These are phyloP conservation scores for Serranus cabrilla DNA, from an alignment of 2,797 vertebrate species.

Conservation along the genomic window DNA sequence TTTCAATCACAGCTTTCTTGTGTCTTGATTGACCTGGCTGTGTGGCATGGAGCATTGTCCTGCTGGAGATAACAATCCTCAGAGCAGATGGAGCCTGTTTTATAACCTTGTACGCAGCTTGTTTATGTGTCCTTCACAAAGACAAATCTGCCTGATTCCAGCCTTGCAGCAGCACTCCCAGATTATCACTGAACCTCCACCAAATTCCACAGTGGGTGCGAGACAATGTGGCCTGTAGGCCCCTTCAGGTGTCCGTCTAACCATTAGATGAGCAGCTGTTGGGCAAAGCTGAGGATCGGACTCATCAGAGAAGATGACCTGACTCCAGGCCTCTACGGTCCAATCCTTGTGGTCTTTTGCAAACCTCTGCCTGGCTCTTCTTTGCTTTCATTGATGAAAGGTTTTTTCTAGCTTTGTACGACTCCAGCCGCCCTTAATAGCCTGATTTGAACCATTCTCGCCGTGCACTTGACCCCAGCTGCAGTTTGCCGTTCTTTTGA, in stretches of 20 bases:
- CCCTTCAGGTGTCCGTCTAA: not conserved
- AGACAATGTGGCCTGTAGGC: not conserved
- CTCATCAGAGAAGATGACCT: conserved; percentile 11
- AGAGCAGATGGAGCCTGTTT: too few relatives aligned
- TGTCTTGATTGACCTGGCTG: too few relatives aligned
- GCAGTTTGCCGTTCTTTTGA: not conserved
- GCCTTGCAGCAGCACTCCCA: conserved; percentile 9
- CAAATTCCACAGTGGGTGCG: not conserved
- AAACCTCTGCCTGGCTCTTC: too few relatives aligned
- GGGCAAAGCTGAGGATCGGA: conserved; percentile 14
- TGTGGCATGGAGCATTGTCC: conserved; percentile 7
- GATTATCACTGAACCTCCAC: conserved; percentile 12
- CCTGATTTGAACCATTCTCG: not conserved
- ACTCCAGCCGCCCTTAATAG: not conserved
- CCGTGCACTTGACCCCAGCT: not conserved
- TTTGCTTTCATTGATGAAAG: too few relatives aligned
- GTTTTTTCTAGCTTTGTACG: too few relatives aligned
- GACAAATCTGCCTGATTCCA: not conserved
- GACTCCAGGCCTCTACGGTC: not conserved
- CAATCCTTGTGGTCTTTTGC: too few relatives aligned
- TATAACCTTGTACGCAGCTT: too few relatives aligned
- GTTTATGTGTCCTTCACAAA: not conserved
- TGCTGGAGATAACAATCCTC: not conserved
- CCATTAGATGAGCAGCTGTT: conserved; percentile 12
- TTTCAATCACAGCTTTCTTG: too few relatives aligned